These are phyloP conservation scores for Lordiphosa stackelbergi DNA, from an alignment of 1,140 invertebrate genomes.

Conservation along the genomic window DNA sequence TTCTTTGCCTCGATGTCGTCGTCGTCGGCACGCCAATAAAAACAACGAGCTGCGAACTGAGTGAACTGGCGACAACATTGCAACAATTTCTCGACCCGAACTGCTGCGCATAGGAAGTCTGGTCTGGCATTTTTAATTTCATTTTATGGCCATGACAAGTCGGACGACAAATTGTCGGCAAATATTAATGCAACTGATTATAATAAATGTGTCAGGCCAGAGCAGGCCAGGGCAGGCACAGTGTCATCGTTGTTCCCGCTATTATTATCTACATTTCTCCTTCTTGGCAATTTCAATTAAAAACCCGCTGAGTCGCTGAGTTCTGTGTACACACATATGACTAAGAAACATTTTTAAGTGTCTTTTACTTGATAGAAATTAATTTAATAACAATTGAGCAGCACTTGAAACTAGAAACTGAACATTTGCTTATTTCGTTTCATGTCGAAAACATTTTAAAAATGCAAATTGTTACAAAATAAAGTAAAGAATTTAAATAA, in stretches of 20 bases:
- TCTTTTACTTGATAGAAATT: too few relatives aligned
- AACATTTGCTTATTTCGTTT: too few relatives aligned
- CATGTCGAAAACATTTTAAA: slow-evolving; percentile 1
- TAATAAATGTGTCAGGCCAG: slow-evolving; percentile 59
- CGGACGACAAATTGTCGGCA: slow-evolving; percentile 72
- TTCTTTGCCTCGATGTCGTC: neutral
- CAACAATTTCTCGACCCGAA: slow-evolving; percentile 28
- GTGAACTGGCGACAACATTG: slow-evolving; percentile 10
- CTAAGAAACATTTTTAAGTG: too few relatives aligned
- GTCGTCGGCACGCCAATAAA: slow-evolving; percentile 27
- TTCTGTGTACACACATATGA: slow-evolving; percentile 13
- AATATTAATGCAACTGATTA: slow-evolving; percentile 75
- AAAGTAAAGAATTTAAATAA: slow-evolving; percentile 55
- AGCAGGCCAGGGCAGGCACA: slow-evolving; percentile 27
- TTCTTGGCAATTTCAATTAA: slow-evolving; percentile 66
- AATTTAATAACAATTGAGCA: too few relatives aligned
- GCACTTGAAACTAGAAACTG: too few relatives aligned
- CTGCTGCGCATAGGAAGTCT: slow-evolving; percentile 15
- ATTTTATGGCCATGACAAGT: slow-evolving; percentile 42
- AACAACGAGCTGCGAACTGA: slow-evolving; percentile 11
- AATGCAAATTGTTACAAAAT: slow-evolving; percentile 6
- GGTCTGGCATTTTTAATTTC: slow-evolving; percentile 68
- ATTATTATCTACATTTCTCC: slow-evolving; percentile 34
- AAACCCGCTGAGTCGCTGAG: slow-evolving; percentile 24
- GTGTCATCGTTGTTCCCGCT: slow-evolving; percentile 20